A percentile compares a stretch with the other conserved stretches of the same genome.
Conservation (phyloP, 2,888 invertebrate genomes). For the Tetrapedia diversipes region DNA sequence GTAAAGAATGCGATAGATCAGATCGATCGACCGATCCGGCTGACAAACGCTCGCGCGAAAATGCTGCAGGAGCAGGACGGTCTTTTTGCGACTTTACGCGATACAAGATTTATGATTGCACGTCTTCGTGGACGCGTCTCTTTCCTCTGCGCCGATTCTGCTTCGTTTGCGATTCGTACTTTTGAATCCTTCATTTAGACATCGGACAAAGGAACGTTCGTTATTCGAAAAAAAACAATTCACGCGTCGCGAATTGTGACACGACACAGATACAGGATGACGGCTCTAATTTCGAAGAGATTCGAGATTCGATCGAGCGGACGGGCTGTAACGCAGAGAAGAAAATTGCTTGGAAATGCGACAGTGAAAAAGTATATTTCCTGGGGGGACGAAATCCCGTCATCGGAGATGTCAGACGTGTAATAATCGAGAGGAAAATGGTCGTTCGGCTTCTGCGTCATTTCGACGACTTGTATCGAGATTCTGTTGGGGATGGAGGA, state of each 20-base stretch:
- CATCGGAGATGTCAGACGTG: background rate
- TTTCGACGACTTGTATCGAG: background rate
- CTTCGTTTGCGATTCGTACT: background rate
- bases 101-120: slow-evolving; percentile 50
- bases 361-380: slow-evolving; percentile 10
- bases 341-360: background rate
- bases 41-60: slow-evolving; percentile 52
- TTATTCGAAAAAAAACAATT: slow-evolving; percentile 10
- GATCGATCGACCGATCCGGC: slow-evolving; percentile 39
- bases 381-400: slow-evolving; percentile 5
- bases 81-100: slow-evolving; percentile 41
- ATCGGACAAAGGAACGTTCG: slow-evolving; percentile 1
- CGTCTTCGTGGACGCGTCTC: slow-evolving; percentile 10
- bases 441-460: slow-evolving; percentile 3
- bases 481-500: no score
- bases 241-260: background rate
- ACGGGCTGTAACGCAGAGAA: background rate
- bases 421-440: slow-evolving; percentile 8
- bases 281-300: slow-evolving; percentile 10
- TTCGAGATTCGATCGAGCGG: background rate
- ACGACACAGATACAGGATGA: background rate
- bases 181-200: slow-evolving; percentile 16
- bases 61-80: background rate
- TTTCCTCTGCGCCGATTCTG: background rate
- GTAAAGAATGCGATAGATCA: slow-evolving; percentile 58